Base-by-base conservation (phyloP, 2,888 invertebrate species). In the Crocallis elinguaria region DNA sequence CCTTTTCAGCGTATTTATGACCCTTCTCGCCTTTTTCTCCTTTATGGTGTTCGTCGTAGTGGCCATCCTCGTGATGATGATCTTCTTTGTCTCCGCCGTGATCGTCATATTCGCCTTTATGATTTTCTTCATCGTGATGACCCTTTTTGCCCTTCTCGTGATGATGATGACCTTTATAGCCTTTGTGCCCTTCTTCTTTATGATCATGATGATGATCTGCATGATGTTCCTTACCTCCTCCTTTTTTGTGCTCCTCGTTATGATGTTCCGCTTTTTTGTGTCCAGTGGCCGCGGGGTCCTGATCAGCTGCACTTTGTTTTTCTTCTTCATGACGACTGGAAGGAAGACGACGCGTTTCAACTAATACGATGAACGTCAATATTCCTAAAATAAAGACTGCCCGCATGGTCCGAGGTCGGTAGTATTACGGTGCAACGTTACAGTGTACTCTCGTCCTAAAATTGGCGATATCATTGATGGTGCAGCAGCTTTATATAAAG, bases 121-220 rank as follows among this genome's bases (percentile, higher is more conserved):
- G 94, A 2, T 92, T 88, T 68, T 93, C 94, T 72, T 95, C 94
- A 69, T 95, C 95, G 68, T 95, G 95, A 66, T 95, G 95, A 0
- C 96, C 96, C 70, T 95, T 95, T 62, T 94, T 92, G 3, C 94
- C 94, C 66, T 95, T 94, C 63, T 94, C 93, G 61, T 94, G 92
- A 49, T 94, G 93, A 70, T 96, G 95, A 56, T 94, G 92, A 8
- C 93, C 93, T 70, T 95, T 94, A 83, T 95, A 95, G 0, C 94
- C 94, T 60, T 95, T 95, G 62, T 95, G 94, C 0, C 94, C 95
- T 69, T 95, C 94, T 57, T 94, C 94, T 0, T 95, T 95, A 59
- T 95, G 93, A 21, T 93, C 92, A 50, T 93, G 84, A 64, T 94
- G 92, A 64, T 95, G 94, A 57, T 94, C 93, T 0, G 93, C 92